phyloP scores from a whole-genome alignment of 2,113 vertebrate genomes.

The Silurus meridionalis region DNA sequence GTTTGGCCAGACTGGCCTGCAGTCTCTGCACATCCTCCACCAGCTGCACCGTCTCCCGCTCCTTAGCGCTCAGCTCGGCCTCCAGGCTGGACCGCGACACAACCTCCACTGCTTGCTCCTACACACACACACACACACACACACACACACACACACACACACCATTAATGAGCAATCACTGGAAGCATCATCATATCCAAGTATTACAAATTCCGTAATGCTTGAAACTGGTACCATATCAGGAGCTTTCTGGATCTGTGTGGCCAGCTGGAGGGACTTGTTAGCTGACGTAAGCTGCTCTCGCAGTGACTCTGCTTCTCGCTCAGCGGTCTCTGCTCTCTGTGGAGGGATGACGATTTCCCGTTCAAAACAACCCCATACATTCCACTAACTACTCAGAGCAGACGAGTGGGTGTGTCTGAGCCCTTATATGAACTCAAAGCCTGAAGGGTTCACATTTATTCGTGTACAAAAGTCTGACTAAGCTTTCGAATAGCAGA shows the following conservation, averaged over 20 bases:
- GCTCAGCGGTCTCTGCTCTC: constrained; percentile 93
- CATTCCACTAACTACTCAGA: neutral
- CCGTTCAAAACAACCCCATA: neutral
- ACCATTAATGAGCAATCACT: neutral
- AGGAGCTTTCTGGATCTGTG: constrained; percentile 85
- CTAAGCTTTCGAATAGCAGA: neutral
- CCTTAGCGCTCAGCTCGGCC: constrained; percentile 91
- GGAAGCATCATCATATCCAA: neutral
- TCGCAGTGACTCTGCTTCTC: constrained; percentile 87
- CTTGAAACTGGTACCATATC: constrained; percentile 79
- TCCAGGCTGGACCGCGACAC: constrained; percentile 86
- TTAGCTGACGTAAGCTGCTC: constrained; percentile 91
- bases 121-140: constrained; percentile 24
- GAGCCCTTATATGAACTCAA: neutral
- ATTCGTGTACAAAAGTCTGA: neutral
- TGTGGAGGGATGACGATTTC: constrained; percentile 58
- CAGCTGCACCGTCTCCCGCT: constrained; percentile 93
- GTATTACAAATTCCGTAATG: neutral
- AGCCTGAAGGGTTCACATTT: neutral
- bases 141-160: neutral
- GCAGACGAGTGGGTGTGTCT: neutral
- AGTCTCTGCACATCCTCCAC: constrained; percentile 96
- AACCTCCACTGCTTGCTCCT: constrained; percentile 44
- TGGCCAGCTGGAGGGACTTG: constrained; percentile 86
- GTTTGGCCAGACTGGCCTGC: constrained; percentile 94